Evolutionary conservation across 2,888 invertebrate genomes (phyloP).

Genomic region (Acleris cristana): DNA sequence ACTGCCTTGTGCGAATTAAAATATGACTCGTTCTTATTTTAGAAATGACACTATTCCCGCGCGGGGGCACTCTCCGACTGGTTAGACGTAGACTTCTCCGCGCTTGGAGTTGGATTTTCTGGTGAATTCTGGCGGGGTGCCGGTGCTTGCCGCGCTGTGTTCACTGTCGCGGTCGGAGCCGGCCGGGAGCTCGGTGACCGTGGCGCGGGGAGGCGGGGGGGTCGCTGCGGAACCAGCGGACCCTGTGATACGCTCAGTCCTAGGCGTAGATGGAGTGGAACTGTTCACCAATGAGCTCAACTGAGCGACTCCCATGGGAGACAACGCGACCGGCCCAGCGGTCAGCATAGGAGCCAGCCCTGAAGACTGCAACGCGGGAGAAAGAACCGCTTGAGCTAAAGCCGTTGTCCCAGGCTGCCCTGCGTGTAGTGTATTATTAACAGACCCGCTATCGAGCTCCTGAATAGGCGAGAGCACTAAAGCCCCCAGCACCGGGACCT

Average conservation of each 20-base stretch:
- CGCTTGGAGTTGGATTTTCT: slow-evolving; percentile 69
- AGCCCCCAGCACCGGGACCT: slow-evolving; percentile 89
- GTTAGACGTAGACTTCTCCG: slow-evolving; percentile 75
- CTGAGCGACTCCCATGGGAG: slow-evolving; percentile 85
- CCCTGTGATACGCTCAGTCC: slow-evolving; percentile 56
- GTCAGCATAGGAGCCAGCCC: slow-evolving; percentile 72
- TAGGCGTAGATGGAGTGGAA: slow-evolving; percentile 77
- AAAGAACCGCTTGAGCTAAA: slow-evolving; percentile 90
- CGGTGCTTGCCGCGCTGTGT: slow-evolving; percentile 56
- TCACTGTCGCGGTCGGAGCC: slow-evolving; percentile 66
- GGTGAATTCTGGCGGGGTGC: slow-evolving; percentile 59
- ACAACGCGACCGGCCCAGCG: slow-evolving; percentile 77
- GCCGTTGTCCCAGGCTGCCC: slow-evolving; percentile 90
- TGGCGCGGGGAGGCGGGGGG: slow-evolving; percentile 51
- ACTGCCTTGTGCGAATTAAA: not conserved
- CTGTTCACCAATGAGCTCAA: slow-evolving; percentile 79
- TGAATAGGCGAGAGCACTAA: slow-evolving; percentile 92
- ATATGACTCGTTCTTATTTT: not conserved
- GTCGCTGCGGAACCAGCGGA: slow-evolving; percentile 41
- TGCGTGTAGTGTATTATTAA: slow-evolving; percentile 88
- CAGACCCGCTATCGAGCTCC: slow-evolving; percentile 90
- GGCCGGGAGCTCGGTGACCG: slow-evolving; percentile 56
- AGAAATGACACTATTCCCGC: not conserved
- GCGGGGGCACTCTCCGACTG: not conserved
- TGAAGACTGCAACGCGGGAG: slow-evolving; percentile 82